phyloP scores from a whole-genome alignment of 2,888 invertebrate genomes.

The Athrips mouffetella region DNA sequence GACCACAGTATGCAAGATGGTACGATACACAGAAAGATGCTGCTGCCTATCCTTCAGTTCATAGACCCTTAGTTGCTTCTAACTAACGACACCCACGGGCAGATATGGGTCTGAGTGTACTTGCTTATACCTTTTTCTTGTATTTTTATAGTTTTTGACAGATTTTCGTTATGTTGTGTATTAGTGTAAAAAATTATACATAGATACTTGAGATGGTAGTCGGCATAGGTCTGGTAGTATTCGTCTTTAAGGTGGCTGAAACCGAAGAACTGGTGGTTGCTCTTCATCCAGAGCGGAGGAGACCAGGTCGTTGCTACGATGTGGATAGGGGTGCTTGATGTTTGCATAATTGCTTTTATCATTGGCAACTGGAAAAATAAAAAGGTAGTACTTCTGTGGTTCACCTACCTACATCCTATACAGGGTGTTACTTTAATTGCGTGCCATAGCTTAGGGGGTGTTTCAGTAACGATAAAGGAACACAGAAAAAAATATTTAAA shows the following conservation, averaged over 20 bases:
- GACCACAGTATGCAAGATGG: no score
- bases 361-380: constrained; percentile 61
- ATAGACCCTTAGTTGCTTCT: no score
- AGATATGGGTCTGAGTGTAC: no score
- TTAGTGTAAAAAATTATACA: background rate
- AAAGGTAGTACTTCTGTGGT: background rate
- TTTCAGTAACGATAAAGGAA: no score
- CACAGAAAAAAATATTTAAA: no score
- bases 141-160: background rate
- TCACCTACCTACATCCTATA: no score
- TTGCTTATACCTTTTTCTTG: no score
- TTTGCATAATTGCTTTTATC: constrained; percentile 51
- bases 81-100: no score
- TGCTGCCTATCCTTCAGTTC: no score
- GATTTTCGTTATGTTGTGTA: background rate
- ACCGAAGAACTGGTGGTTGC: constrained; percentile 66
- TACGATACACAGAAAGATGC: no score
- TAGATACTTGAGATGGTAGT: constrained; percentile 83
- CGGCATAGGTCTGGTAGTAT: constrained; percentile 87
- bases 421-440: no score
- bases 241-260: constrained; percentile 60
- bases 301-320: constrained; percentile 79
- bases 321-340: constrained; percentile 46
- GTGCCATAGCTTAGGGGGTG: no score
- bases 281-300: constrained; percentile 83